Evolutionary conservation across 2,888 invertebrate genomes (phyloP).

Genomic region (Exephanes ischioxanthus): DNA sequence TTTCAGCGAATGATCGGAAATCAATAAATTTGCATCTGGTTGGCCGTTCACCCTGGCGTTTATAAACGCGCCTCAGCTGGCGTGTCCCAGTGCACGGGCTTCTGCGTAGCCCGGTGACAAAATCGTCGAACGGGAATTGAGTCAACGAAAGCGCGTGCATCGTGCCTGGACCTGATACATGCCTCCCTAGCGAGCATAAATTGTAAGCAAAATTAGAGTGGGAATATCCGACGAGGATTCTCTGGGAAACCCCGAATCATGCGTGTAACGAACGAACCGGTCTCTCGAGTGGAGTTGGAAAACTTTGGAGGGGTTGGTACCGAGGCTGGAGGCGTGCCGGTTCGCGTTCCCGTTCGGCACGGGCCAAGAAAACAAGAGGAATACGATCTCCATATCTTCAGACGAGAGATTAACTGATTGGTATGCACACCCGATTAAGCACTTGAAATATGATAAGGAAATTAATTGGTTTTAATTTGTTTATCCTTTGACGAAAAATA

Average conservation of each 20-base stretch:
- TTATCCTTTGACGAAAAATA: too few species aligned
- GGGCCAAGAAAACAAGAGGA: constrained; percentile 35
- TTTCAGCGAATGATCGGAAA: background rate
- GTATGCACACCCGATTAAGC: too few species aligned
- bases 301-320: constrained; percentile 50
- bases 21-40: background rate
- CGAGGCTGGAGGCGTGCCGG: constrained; percentile 38
- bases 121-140: background rate
- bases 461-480: too few species aligned
- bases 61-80: background rate
- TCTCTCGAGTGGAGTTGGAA: constrained; percentile 64
- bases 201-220: constrained; percentile 37
- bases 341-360: constrained; percentile 36
- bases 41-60: constrained; percentile 8
- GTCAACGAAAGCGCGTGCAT: background rate
- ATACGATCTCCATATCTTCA: constrained; percentile 20
- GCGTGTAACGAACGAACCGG: constrained; percentile 28
- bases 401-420: too few species aligned
- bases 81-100: background rate
- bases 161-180: background rate
- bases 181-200: constrained; percentile 55
- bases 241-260: constrained; percentile 44
- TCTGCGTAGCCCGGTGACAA: background rate
- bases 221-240: constrained; percentile 13
- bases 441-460: too few species aligned